Conservation (phyloP, 2,113 vertebrate genomes). For the Falcunculus frontatus region DNA sequence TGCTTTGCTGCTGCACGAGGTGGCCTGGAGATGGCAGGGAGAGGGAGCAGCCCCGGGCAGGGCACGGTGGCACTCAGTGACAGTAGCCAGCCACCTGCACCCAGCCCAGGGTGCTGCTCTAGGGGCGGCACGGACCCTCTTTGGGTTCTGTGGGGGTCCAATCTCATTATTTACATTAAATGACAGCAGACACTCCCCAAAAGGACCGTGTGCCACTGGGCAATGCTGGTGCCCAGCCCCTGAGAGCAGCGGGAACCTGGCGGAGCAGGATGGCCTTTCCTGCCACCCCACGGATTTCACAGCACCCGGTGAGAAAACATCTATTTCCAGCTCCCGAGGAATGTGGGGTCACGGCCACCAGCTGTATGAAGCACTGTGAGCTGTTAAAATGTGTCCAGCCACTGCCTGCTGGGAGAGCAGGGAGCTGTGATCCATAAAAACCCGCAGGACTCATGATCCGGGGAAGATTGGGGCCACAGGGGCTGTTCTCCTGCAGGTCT, state of each 20-base stretch:
- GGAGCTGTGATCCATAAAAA: background rate
- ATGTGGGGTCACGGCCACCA: background rate
- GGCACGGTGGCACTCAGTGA: background rate
- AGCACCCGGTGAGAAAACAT: background rate
- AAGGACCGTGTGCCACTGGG: background rate
- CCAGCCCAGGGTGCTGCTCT: background rate
- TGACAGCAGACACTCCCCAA: background rate
- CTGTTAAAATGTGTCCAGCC: background rate
- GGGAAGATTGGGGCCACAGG: accelerated
- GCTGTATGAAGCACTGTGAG: background rate
- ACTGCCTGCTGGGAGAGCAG: background rate
- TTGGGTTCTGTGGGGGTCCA: background rate
- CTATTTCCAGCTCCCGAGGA: accelerated
- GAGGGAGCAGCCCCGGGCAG: background rate
- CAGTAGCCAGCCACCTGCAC: background rate
- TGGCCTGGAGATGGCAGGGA: background rate
- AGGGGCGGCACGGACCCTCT: background rate
- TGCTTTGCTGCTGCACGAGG: background rate
- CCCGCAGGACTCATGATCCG: accelerated
- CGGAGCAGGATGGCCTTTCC: background rate
- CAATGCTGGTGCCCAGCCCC: background rate
- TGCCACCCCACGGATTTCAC: background rate
- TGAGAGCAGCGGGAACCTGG: background rate
- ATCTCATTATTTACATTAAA: background rate
- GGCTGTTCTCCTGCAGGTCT: background rate